These are phyloP conservation scores for Drosophila nebulosa DNA, from an alignment of 1,140 invertebrate genomes.

Conservation along the genomic window DNA sequence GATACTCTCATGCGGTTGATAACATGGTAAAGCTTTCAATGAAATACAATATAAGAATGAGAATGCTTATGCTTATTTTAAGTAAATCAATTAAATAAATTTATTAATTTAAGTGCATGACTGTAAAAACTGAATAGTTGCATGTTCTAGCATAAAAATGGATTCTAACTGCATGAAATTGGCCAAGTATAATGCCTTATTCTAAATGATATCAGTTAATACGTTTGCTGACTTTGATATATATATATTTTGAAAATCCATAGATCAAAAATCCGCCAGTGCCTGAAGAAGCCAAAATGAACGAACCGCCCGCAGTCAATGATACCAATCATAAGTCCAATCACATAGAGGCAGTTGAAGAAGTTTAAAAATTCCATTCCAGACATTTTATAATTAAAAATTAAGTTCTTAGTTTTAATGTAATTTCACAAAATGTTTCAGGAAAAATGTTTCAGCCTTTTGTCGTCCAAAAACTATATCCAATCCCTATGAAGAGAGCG, in stretches of 20 bases:
- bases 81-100: conserved; percentile 11
- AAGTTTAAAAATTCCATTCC: neutral
- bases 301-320: neutral
- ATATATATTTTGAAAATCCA: neutral
- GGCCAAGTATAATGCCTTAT: neutral
- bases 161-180: neutral
- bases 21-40: conserved; percentile 49
- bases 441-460: too few relatives aligned
- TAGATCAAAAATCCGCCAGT: neutral
- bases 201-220: neutral
- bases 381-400: neutral
- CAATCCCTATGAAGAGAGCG: too few relatives aligned
- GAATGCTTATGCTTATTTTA: conserved; percentile 33
- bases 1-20: conserved; percentile 46
- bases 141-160: neutral
- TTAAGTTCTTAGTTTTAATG: neutral
- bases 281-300: neutral
- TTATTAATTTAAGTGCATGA: conserved; percentile 34
- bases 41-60: conserved; percentile 27
- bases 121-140: neutral
- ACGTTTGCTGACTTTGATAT: neutral
- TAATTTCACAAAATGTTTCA: too few relatives aligned
- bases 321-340: neutral
- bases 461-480: too few relatives aligned
- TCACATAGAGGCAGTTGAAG: neutral